Conservation (phyloP, 2,797 vertebrate genomes). For the Leucoraja ocellata region DNA sequence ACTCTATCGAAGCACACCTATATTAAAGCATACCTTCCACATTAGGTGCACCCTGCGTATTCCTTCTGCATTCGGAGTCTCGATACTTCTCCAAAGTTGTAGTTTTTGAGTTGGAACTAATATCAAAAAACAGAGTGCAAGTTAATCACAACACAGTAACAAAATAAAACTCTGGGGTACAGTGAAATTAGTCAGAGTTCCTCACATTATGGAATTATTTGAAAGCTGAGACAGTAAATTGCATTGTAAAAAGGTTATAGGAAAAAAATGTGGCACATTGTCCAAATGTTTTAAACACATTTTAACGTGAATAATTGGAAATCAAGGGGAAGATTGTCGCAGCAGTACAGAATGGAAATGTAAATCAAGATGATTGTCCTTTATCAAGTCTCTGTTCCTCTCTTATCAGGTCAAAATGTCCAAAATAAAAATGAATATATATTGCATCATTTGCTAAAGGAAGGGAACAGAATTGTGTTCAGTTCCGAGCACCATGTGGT, state of each 20-base stretch:
- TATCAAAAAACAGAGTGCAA: not conserved
- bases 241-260: not conserved
- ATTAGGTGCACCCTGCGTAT: slow-evolving; percentile 49
- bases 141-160: not conserved
- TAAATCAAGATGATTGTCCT: not conserved
- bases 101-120: slow-evolving; percentile 56
- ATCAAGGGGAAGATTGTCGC: not conserved
- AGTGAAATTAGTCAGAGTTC: not conserved
- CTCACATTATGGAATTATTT: not conserved
- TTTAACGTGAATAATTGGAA: not conserved
- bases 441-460: not conserved
- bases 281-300: not conserved
- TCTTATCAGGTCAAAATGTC: not conserved
- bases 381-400: not conserved
- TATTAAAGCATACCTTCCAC: slow-evolving; percentile 56
- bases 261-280: not conserved
- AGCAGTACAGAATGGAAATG: not conserved
- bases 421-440: not conserved
- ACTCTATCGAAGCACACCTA: too few species aligned
- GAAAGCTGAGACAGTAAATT: not conserved
- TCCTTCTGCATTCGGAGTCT: slow-evolving; percentile 34
- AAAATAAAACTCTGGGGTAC: not conserved
- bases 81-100: slow-evolving; percentile 53
- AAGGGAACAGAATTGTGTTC: too few species aligned
- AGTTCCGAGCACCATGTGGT: too few species aligned